These are phyloP conservation scores for Andrena hattorfiana DNA, from an alignment of 2,888 invertebrate genomes.

Conservation along the genomic window DNA sequence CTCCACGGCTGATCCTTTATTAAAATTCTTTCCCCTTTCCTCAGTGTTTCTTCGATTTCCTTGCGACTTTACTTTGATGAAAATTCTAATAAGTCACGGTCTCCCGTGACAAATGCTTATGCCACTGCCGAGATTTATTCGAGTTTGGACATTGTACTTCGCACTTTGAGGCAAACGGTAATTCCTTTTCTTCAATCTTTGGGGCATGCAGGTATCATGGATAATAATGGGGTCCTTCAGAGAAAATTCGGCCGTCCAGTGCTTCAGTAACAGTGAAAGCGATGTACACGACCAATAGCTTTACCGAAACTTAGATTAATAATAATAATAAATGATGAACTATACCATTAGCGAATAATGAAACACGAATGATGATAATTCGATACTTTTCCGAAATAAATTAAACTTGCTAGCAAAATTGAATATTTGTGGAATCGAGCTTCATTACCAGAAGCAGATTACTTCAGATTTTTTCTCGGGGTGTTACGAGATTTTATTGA, in stretches of 20 bases:
- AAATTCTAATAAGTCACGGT: neutral
- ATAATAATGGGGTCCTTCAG: too few species aligned
- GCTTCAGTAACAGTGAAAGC: too few species aligned
- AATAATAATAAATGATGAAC: too few species aligned
- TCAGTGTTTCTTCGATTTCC: slow-evolving; percentile 9
- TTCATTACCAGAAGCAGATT: neutral
- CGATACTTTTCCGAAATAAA: too few species aligned
- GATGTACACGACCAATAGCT: too few species aligned
- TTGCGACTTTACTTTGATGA: neutral
- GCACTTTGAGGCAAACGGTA: neutral
- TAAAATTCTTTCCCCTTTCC: slow-evolving; percentile 28
- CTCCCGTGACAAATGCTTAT: neutral
- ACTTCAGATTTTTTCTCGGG: neutral
- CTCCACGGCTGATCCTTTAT: slow-evolving; percentile 13
- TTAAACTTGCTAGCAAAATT: neutral
- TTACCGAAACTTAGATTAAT: too few species aligned
- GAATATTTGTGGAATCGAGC: neutral
- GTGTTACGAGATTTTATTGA: slow-evolving; percentile 26
- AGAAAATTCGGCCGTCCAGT: too few species aligned
- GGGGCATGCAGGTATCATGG: too few species aligned
- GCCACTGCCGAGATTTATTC: neutral
- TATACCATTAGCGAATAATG: too few species aligned
- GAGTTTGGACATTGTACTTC: neutral
- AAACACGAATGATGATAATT: too few species aligned
- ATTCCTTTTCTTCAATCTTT: neutral